phyloP scores from a whole-genome alignment of 2,797 vertebrate genomes.

The Crax fasciolata region DNA sequence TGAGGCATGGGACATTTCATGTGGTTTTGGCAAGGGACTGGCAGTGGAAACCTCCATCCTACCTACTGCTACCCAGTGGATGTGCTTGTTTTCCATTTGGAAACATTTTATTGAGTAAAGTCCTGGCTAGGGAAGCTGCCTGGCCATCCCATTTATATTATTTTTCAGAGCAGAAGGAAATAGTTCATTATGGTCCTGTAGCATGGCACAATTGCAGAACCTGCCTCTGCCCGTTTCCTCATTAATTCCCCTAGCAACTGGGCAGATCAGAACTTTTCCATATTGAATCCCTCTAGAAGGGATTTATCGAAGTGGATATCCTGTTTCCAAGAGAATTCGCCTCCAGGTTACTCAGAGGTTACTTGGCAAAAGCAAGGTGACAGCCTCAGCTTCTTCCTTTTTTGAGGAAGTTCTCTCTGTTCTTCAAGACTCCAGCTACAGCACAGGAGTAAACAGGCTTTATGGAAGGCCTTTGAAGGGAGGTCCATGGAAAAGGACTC shows the following conservation, averaged over 20 bases:
- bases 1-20: slow-evolving; percentile 41
- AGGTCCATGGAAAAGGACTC: fast-evolving
- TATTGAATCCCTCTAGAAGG: not conserved
- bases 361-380: not conserved
- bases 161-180: slow-evolving; percentile 54
- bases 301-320: not conserved
- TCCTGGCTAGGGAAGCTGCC: slow-evolving; percentile 42
- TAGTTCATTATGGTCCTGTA: slow-evolving; percentile 41
- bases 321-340: not conserved
- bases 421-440: not conserved
- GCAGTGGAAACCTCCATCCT: slow-evolving; percentile 44
- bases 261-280: not conserved
- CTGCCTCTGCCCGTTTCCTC: slow-evolving; percentile 23
- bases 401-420: not conserved
- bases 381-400: not conserved
- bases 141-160: slow-evolving; percentile 50
- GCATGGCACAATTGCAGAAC: slow-evolving; percentile 9
- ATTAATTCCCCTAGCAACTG: not conserved
- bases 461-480: not conserved
- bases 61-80: slow-evolving; percentile 52
- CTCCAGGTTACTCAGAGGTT: not conserved
- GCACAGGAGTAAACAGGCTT: not conserved
- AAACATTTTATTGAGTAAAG: slow-evolving; percentile 58
- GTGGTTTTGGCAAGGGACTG: slow-evolving; percentile 42
- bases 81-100: slow-evolving; percentile 59